Evolutionary conservation across 2,797 vertebrate genomes (phyloP).

Genomic region (Anguilla obscura): DNA sequence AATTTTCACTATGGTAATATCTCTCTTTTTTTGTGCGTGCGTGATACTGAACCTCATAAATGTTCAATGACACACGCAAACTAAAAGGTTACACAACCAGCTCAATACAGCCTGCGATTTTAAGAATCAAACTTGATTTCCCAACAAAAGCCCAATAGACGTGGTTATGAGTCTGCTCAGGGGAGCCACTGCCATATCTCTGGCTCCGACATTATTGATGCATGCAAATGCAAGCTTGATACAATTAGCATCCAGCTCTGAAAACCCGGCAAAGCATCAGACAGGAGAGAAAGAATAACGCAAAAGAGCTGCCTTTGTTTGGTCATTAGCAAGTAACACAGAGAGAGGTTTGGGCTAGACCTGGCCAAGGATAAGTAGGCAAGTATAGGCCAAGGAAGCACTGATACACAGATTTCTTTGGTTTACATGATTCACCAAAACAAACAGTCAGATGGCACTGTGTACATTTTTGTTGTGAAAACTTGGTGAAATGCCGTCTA

Average conservation of each 20-base stretch:
- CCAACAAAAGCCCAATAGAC: background rate
- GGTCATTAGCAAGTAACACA: too few relatives aligned
- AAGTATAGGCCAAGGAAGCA: background rate
- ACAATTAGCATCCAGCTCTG: background rate
- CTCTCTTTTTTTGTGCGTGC: too few relatives aligned
- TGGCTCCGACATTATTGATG: background rate
- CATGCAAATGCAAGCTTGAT: slow-evolving; percentile 6
- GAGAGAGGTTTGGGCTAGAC: background rate
- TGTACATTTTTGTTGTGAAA: too few relatives aligned
- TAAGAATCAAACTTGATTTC: background rate
- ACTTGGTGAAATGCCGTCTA: too few relatives aligned
- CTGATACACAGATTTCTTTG: background rate
- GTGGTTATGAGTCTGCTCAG: background rate
- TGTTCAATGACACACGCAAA: background rate
- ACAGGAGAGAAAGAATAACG: background rate
- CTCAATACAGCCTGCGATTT: background rate
- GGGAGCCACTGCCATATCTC: background rate
- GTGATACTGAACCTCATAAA: background rate
- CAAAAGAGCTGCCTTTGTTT: background rate
- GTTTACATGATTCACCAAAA: background rate
- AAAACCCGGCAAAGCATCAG: background rate
- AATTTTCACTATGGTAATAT: too few relatives aligned
- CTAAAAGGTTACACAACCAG: background rate
- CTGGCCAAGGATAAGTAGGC: background rate
- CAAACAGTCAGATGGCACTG: background rate